Conservation (phyloP, 1,140 invertebrate genomes). For the Zaprionus davidi region DNA sequence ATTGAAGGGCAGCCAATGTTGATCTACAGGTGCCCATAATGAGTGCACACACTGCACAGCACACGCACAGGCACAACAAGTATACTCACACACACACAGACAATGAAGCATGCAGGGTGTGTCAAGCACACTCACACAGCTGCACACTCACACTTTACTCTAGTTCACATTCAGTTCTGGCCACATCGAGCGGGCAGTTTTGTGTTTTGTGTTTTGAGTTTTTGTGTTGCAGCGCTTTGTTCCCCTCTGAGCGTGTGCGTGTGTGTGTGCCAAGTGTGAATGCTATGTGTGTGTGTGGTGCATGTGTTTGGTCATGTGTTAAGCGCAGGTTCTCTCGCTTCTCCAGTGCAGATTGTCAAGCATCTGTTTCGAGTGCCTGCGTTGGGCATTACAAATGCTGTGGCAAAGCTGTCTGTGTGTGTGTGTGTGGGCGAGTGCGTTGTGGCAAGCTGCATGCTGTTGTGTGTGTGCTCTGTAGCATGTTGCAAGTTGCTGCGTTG, state of each 20-base stretch:
- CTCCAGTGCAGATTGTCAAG: slow-evolving; percentile 48
- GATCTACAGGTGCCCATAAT: slow-evolving; percentile 65
- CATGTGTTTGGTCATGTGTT: slow-evolving; percentile 40
- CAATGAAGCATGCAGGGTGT: too few species aligned
- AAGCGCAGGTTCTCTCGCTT: slow-evolving; percentile 34
- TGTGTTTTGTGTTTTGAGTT: slow-evolving; percentile 25
- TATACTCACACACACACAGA: neutral
- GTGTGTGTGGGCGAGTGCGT: slow-evolving; percentile 42
- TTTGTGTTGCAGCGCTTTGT: slow-evolving; percentile 17
- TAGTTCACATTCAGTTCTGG: slow-evolving; percentile 17
- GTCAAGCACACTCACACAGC: neutral
- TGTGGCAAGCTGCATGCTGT: slow-evolving; percentile 53
- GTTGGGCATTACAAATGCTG: slow-evolving; percentile 71
- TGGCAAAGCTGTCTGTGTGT: slow-evolving; percentile 52
- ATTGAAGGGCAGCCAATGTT: slow-evolving; percentile 69
- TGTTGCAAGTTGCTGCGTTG: slow-evolving; percentile 36
- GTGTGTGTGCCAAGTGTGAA: neutral
- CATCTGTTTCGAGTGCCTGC: slow-evolving; percentile 62
- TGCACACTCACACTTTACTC: slow-evolving; percentile 1
- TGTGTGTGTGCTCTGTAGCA: slow-evolving; percentile 54
- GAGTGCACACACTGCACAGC: slow-evolving; percentile 25
- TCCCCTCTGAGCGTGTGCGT: neutral
- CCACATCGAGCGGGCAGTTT: slow-evolving; percentile 33
- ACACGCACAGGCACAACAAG: slow-evolving; percentile 7
- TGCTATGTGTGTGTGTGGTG: neutral